Conservation (phyloP, 92 coral and sea anemone species). For the Siderastrea radians region DNA sequence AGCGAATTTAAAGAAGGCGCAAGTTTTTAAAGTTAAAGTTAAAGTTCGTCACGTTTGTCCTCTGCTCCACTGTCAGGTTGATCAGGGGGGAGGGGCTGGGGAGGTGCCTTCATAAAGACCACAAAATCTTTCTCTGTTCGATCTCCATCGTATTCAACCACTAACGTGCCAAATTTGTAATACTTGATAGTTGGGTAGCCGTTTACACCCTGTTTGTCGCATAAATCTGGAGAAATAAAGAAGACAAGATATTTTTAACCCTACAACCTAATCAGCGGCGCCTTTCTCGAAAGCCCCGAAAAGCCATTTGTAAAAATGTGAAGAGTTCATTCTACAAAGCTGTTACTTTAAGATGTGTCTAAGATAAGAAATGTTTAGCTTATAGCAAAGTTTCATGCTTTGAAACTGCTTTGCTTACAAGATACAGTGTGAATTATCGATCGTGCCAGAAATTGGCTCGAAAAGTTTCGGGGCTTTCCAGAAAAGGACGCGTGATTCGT, state of each 20-base stretch:
- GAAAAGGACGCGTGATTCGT: too few species aligned
- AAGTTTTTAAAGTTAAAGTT: not conserved
- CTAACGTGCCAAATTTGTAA: slow-evolving; percentile 81
- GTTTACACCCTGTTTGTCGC: slow-evolving; percentile 87
- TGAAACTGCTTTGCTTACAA: too few species aligned
- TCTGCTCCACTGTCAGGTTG: slow-evolving; percentile 27
- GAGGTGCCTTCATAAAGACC: slow-evolving; percentile 83
- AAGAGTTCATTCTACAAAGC: too few species aligned
- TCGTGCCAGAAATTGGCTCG: too few species aligned
- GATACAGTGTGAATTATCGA: too few species aligned
- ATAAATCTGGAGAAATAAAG: slow-evolving; percentile 65
- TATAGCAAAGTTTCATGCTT: too few species aligned
- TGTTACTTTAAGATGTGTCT: too few species aligned
- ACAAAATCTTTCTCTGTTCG: slow-evolving; percentile 84
- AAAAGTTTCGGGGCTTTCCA: too few species aligned
- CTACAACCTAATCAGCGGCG: not conserved
- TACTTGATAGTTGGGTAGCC: slow-evolving; percentile 96
- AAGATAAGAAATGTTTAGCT: too few species aligned
- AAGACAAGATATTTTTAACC: not conserved
- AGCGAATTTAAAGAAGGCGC: not conserved
- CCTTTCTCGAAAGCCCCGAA: too few species aligned
- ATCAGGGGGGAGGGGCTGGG: slow-evolving; percentile 75
- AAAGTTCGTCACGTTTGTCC: slow-evolving; percentile 64
- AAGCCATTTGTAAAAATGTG: too few species aligned
- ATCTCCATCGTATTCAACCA: slow-evolving; percentile 89